Evolutionary conservation across 2,888 invertebrate genomes (phyloP), one percentile per base, ranked within the genome.

Genomic region (Agrotis exclamationis): DNA sequence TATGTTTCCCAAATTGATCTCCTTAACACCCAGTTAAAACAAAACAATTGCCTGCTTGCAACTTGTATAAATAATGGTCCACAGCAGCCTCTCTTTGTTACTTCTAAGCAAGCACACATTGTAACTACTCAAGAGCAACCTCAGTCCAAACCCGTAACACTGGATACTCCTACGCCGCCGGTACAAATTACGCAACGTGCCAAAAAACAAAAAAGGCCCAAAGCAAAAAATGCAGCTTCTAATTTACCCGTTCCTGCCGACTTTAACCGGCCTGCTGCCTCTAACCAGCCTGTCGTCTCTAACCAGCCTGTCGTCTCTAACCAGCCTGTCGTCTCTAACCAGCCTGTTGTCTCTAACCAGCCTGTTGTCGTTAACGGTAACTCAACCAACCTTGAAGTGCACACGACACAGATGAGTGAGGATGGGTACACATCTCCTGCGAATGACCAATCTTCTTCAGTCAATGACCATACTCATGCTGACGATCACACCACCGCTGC

Each of bases 1-100:
- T 53, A 45, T 44, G 39, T 24, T 44, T 53, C 53, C 44, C 63
- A 63, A 63, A 63, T 53, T 18, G 53, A 63, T 44, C 53, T 63
- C 22, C 53, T 63, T 53, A 63, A 53, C 22, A 22, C 44, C 18
- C 63, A 63, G 44, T 24, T 53, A 54, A 63, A 53, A 44, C 63
- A 63, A 39, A 45, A n/a, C n/a, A 45, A 20, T 11, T n/a, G 44
- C 18, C 18, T 24, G 9, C 16, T 24, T 18, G 13, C 28, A 20
- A 18, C 50, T 62, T 28, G 1, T 33, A 7, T 24, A n/a, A 28
- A 24, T 47, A 44, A 44, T 53, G 44, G 1, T 20, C 24, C 45
- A n/a, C 44, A 54, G 24, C 39, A 53, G 22, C 24, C 39, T 11
- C 13, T 39, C 33, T 24, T 20, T 20, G 20, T 44, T 63, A 18